Evolutionary conservation across 2,113 vertebrate species (phyloP).

Genomic region (Pontoporia blainvillei): DNA sequence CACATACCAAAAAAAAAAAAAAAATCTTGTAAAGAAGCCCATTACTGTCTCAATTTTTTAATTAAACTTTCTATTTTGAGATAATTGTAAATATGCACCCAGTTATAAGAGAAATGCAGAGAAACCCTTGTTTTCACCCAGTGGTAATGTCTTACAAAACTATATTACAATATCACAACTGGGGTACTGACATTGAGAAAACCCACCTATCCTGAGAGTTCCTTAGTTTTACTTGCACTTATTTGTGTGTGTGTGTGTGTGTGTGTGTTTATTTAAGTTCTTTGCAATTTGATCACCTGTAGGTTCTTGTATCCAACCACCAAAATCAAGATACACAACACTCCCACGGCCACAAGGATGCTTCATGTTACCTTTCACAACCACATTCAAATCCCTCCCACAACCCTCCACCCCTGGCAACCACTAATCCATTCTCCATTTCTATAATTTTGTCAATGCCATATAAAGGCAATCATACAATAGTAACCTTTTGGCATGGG

Average conservation of each 20-base stretch:
- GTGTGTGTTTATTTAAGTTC: background rate
- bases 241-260: background rate
- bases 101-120: background rate
- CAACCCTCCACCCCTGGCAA: background rate
- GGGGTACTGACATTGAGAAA: background rate
- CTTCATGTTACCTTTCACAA: background rate
- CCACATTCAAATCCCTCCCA: background rate
- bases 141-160: background rate
- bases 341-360: background rate
- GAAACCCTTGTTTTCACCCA: background rate
- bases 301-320: background rate
- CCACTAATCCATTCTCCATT: background rate
- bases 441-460: background rate
- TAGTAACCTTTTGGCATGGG: background rate
- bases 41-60: background rate
- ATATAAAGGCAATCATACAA: background rate
- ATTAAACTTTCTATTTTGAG: background rate
- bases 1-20: background rate
- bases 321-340: background rate
- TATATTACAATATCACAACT: background rate
- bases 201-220: background rate
- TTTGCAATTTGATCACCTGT: background rate
- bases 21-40: background rate
- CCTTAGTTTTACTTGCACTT: background rate
- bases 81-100: background rate